Percentiles rank a stretch among this genome's conserved stretches.
phyloP scores from a whole-genome alignment of 92 coral and sea anemone genomes.

The Zoanthus sociatus region DNA sequence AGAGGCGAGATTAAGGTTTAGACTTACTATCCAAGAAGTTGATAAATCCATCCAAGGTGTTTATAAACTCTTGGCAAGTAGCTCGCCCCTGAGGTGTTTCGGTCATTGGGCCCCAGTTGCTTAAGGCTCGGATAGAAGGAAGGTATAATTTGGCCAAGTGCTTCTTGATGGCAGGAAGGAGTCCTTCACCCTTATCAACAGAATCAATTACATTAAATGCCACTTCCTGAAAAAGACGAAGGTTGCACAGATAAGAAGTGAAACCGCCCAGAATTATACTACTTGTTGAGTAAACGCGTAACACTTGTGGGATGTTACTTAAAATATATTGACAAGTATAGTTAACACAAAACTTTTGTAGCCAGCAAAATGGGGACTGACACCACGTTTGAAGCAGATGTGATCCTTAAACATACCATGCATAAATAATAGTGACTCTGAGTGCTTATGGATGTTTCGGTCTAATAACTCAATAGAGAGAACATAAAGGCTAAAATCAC shows the following conservation, averaged over 20 bases:
- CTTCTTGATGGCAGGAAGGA: conserved; percentile 71
- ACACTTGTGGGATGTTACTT: too few relatives aligned
- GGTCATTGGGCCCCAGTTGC: conserved; percentile 79
- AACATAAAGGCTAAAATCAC: too few relatives aligned
- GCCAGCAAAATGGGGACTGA: too few relatives aligned
- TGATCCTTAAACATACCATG: too few relatives aligned
- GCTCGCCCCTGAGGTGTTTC: conserved; percentile 83
- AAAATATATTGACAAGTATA: too few relatives aligned
- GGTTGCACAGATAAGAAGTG: not conserved
- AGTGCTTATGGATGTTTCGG: too few relatives aligned
- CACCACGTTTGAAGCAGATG: too few relatives aligned
- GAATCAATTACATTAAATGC: conserved; percentile 73
- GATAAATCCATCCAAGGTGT: conserved; percentile 76
- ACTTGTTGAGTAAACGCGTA: not conserved
- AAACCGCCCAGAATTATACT: not conserved
- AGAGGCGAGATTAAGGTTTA: not conserved
- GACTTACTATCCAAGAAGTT: conserved; percentile 84
- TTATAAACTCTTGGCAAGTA: conserved; percentile 75
- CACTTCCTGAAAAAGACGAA: conserved; percentile 62
- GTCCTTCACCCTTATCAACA: conserved; percentile 57
- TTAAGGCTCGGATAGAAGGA: conserved; percentile 79
- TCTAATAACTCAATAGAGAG: too few relatives aligned
- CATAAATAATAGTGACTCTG: too few relatives aligned
- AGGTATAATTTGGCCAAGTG: conserved; percentile 73
- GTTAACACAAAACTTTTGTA: too few relatives aligned